phyloP scores from a whole-genome alignment of 2,797 vertebrate genomes.

The Emys orbicularis region DNA sequence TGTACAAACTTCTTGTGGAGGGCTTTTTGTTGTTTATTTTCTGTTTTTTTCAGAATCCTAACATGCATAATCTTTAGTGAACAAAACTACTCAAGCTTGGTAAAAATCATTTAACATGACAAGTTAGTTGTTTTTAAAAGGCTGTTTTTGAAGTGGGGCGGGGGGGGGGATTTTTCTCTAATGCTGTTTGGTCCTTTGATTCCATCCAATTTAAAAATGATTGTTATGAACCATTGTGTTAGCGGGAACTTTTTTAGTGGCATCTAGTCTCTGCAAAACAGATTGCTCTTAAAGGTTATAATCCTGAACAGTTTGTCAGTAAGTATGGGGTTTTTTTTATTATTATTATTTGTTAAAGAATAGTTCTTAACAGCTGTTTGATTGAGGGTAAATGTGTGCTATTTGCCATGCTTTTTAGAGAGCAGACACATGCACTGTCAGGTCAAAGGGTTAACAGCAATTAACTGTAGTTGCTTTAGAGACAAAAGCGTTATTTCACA shows the following conservation, averaged over 20 bases:
- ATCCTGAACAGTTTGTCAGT: conserved; percentile 49
- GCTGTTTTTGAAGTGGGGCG: conserved; percentile 20
- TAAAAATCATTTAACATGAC: neutral
- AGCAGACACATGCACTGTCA: conserved; percentile 74
- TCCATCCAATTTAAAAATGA: conserved; percentile 2
- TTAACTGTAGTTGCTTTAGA: conserved; percentile 85
- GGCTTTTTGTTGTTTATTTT: neutral
- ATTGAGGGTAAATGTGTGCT: conserved; percentile 40
- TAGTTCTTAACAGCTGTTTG: conserved; percentile 14
- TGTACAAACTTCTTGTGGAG: neutral
- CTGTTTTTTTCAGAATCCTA: neutral
- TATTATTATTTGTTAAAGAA: neutral
- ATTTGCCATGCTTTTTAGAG: conserved; percentile 83
- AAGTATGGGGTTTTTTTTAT: neutral
- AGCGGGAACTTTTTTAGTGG: neutral
- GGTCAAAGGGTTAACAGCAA: conserved; percentile 93
- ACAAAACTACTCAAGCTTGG: neutral
- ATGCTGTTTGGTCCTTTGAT: conserved; percentile 24
- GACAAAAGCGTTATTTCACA: conserved; percentile 84
- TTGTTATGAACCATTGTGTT: neutral
- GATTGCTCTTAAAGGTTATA: conserved; percentile 13
- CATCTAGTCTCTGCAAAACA: conserved; percentile 6
- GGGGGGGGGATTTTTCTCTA: neutral
- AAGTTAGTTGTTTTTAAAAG: conserved; percentile 42
- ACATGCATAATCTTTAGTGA: neutral